A percentile compares a stretch with the other conserved stretches of the same genome.
Conservation (phyloP, 2,113 vertebrate species). For the Leptosomus discolor region DNA sequence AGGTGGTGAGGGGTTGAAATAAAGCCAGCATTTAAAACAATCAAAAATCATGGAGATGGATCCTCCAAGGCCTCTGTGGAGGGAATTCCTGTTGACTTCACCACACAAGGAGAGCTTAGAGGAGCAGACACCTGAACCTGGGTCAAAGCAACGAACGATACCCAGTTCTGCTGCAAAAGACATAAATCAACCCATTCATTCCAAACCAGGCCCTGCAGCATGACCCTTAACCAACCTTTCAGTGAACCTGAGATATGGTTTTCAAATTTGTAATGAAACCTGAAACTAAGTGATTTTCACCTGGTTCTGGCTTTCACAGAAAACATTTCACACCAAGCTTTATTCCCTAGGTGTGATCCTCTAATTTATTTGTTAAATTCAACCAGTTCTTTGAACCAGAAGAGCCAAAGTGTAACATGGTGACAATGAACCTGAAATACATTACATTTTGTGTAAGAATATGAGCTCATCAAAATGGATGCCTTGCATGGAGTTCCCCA, state of each 20-base stretch:
- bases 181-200: constrained; percentile 64
- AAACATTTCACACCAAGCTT: constrained; percentile 50
- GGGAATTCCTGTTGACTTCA: constrained; percentile 44
- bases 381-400: neutral
- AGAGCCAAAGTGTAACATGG: neutral
- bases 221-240: constrained; percentile 66
- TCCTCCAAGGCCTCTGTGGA: constrained; percentile 2
- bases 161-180: constrained; percentile 21
- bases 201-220: constrained; percentile 49
- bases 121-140: constrained; percentile 33
- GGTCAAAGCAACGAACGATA: constrained; percentile 56
- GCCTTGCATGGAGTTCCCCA: neutral
- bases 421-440: neutral
- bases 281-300: constrained; percentile 70
- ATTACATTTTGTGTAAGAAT: neutral
- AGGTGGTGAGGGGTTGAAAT: constrained; percentile 29
- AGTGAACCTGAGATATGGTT: constrained; percentile 67
- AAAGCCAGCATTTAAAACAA: neutral
- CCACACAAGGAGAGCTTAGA: constrained; percentile 36
- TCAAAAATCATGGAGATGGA: constrained; percentile 8
- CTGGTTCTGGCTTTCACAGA: constrained; percentile 56
- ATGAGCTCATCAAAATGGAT: neutral
- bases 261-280: constrained; percentile 68
- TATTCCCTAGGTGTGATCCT: constrained; percentile 53
- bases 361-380: constrained; percentile 38